phyloP scores from a whole-genome alignment of 2,797 vertebrate species.

The Helostoma temminkii region DNA sequence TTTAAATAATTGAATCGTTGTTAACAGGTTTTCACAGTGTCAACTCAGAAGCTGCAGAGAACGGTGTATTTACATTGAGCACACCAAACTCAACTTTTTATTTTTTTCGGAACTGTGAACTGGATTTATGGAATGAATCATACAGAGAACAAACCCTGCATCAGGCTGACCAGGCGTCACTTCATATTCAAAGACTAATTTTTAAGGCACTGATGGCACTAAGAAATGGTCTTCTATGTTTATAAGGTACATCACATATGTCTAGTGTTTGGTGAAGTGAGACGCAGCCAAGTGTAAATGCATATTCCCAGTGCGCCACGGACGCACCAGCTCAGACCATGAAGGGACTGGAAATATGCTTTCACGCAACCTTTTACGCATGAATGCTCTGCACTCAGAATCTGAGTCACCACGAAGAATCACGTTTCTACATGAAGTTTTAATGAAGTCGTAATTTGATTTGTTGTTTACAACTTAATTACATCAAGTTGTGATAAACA shows the following conservation, averaged over 20 bases:
- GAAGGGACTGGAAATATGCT: background rate
- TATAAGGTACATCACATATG: background rate
- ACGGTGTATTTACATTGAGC: too few species aligned
- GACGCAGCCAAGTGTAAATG: background rate
- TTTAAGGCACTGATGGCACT: background rate
- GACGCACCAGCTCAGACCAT: conserved; percentile 40
- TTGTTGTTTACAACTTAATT: too few species aligned
- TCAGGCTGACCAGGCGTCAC: background rate
- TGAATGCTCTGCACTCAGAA: background rate
- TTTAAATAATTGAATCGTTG: too few species aligned
- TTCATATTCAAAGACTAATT: background rate
- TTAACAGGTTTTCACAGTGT: too few species aligned
- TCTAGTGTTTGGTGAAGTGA: background rate
- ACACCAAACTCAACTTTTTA: too few species aligned
- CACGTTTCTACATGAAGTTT: background rate
- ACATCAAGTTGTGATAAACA: too few species aligned
- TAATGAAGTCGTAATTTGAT: background rate
- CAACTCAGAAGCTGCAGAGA: too few species aligned
- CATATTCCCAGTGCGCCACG: background rate
- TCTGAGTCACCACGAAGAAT: background rate
- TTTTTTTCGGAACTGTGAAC: too few species aligned
- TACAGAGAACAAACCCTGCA: too few species aligned
- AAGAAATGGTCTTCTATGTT: background rate
- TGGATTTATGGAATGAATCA: background rate
- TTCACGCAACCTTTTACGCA: conserved; percentile 56